Evolutionary conservation across 37 sponge, comb jelly and placozoan genomes (phyloP).

Genomic region (Geodia barretti): DNA sequence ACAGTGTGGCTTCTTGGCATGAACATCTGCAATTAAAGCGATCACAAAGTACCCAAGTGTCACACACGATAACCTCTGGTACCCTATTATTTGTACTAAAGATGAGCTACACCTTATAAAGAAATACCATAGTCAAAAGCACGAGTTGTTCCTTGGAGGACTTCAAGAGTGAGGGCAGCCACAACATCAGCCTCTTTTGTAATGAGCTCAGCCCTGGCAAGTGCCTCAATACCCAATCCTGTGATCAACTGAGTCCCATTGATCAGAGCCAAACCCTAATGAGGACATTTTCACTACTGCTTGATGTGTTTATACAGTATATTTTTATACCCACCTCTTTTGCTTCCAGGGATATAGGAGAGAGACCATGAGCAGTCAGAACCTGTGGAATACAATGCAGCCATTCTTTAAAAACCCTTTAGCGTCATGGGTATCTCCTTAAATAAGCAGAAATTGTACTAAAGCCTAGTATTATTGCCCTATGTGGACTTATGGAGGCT

Average conservation of each 20-base stretch:
- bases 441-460: too few species aligned
- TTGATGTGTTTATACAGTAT: background rate
- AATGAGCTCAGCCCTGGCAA: conserved; percentile 55
- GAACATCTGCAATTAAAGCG: conserved; percentile 46
- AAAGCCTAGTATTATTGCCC: too few species aligned
- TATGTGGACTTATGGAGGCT: too few species aligned
- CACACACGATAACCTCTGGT: background rate
- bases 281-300: too few species aligned
- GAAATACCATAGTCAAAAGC: conserved; percentile 59
- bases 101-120: background rate
- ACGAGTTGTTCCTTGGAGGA: conserved; percentile 45
- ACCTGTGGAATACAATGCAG: conserved; percentile 42
- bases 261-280: conserved; percentile 76
- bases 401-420: too few species aligned
- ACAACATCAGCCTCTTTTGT: conserved; percentile 75
- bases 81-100: background rate
- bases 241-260: conserved; percentile 92
- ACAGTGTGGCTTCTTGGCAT: conserved; percentile 63
- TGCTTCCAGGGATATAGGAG: conserved; percentile 56
- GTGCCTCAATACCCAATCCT: conserved; percentile 74
- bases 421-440: too few species aligned
- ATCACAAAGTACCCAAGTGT: too few species aligned
- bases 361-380: conserved; percentile 54
- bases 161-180: conserved; percentile 79
- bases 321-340: conserved; percentile 50